Evolutionary conservation across 2,888 invertebrate genomes (phyloP), one percentile per base, ranked within the genome.

Genomic region (Scaptomyza flava): DNA sequence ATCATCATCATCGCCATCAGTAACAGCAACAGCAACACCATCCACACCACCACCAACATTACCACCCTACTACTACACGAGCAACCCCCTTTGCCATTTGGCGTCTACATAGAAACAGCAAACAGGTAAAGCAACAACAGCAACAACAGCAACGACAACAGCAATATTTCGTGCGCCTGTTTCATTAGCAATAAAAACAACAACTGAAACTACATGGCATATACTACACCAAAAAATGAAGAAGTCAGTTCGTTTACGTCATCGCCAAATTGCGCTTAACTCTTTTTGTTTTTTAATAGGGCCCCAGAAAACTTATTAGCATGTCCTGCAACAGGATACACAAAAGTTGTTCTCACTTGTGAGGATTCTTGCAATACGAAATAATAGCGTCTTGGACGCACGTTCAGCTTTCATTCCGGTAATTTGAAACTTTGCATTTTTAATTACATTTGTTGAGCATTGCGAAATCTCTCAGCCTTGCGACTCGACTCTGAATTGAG

Each of bases 251-350:
- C 1, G 27, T 83, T 83, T 85, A 80, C 82, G 82, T 83, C 82
- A 83, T 83, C 82, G 78, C 73, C 86, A 80, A 82, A 85, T 85
- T 82, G 86, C 68, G 72, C 72, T 85, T 76, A 69, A 81, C 70
- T 76, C 78, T 54, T 67, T 67, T 54, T 27, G n/a, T 11, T 48
- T 20, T 20, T 6, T 9, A n/a, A 48, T 1, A 31, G 52, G 41
- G 64, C 53, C 53, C 14, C 14, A 7, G 38, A 62, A 75, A 80
- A 83, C 78, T 82, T 83, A 78, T 82, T 82, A 80, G 86, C 86
- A 82, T 85, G 83, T 82, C 86, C 82, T 82, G 86, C 82, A 78
- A 83, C 82, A 78, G 83, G 86, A 83, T 78, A 85, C 68, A 75
- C 68, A 48, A 68, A 58, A 68, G 62, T 67, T 65, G 62, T 51